These are phyloP conservation scores for Nansenia antarctica DNA, from an alignment of 2,113 vertebrate genomes.

Conservation along the genomic window DNA sequence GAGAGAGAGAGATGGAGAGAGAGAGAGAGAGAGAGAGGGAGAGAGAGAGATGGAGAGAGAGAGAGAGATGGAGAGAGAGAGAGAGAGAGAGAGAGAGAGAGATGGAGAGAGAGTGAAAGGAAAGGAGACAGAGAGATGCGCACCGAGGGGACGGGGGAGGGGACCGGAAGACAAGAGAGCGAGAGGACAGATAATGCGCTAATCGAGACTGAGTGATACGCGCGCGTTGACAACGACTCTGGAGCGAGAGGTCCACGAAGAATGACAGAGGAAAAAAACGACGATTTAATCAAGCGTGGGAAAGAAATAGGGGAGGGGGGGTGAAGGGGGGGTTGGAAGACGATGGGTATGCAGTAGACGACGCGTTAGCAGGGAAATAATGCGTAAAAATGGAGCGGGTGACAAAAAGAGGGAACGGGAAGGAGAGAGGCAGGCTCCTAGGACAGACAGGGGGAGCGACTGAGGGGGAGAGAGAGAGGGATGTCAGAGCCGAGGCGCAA, in stretches of 20 bases:
- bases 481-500: too few species aligned
- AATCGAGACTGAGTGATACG: conserved; percentile 9
- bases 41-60: neutral
- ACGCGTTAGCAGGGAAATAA: neutral
- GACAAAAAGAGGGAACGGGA: neutral
- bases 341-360: neutral
- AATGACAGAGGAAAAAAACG: neutral
- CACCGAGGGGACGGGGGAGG: neutral
- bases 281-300: conserved; percentile 18
- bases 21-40: too few species aligned
- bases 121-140: neutral
- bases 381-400: conserved; percentile 6
- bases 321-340: neutral
- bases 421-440: neutral
- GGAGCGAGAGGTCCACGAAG: neutral
- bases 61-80: neutral
- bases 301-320: conserved; percentile 1
- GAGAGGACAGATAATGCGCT: conserved; percentile 2
- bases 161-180: neutral
- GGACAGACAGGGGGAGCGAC: neutral
- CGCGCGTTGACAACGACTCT: neutral
- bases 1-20: neutral
- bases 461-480: neutral
- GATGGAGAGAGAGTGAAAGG: conserved; percentile 1
- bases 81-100: neutral